These are phyloP conservation scores for Coenonympha glycerion DNA, from an alignment of 2,888 invertebrate genomes.

Conservation along the genomic window DNA sequence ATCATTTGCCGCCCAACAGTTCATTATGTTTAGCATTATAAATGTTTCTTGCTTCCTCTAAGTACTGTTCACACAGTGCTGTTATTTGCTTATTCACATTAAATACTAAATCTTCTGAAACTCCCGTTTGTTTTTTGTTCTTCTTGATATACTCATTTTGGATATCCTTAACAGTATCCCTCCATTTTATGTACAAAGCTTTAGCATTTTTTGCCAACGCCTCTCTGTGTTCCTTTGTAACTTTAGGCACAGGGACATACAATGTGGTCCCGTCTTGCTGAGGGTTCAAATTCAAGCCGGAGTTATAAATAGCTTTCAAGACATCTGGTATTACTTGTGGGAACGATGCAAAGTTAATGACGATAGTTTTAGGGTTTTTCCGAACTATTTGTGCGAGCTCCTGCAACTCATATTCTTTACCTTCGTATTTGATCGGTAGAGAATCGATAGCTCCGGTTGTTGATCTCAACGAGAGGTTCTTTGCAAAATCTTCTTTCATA, in stretches of 20 bases:
- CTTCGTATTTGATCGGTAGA: constrained; percentile 83
- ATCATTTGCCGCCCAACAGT: constrained; percentile 76
- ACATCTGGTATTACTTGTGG: constrained; percentile 90
- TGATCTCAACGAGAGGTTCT: constrained; percentile 87
- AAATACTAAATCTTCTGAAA: constrained; percentile 82
- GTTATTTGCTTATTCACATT: constrained; percentile 82
- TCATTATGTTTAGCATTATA: constrained; percentile 84
- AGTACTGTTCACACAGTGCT: constrained; percentile 80
- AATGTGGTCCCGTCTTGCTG: constrained; percentile 96
- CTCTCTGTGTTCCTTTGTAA: constrained; percentile 95
- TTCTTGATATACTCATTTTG: constrained; percentile 83
- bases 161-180: constrained; percentile 83
- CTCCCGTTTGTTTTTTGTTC: constrained; percentile 80
- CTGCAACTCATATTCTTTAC: constrained; percentile 86
- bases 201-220: constrained; percentile 92
- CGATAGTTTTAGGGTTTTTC: constrained; percentile 90
- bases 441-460: constrained; percentile 88
- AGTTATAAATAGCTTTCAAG: constrained; percentile 83
- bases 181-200: constrained; percentile 84
- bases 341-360: constrained; percentile 88
- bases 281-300: constrained; percentile 94
- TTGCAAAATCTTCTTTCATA: constrained; percentile 86
- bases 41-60: constrained; percentile 56
- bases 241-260: constrained; percentile 91
- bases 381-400: constrained; percentile 91